Evolutionary conservation across 2,113 vertebrate species (phyloP).

Genomic region (Holacanthus passer): DNA sequence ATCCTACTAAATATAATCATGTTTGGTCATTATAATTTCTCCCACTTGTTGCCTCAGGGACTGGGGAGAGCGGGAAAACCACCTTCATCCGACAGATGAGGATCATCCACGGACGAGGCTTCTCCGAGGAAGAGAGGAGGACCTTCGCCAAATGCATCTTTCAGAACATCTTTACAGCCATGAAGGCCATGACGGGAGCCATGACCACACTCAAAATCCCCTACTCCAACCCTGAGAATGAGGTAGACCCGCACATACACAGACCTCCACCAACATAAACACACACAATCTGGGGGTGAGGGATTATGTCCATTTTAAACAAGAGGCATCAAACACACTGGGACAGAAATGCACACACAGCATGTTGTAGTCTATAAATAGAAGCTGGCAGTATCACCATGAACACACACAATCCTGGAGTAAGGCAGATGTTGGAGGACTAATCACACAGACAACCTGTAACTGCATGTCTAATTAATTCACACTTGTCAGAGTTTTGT

Average conservation of each 20-base stretch:
- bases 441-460: background rate
- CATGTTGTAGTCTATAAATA: conserved; percentile 1
- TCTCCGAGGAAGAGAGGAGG: conserved; percentile 88
- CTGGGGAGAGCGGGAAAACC: conserved; percentile 93
- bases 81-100: conserved; percentile 95
- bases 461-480: background rate
- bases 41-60: conserved; percentile 78
- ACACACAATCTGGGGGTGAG: background rate
- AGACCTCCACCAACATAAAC: background rate
- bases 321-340: background rate
- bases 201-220: conserved; percentile 87
- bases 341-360: background rate
- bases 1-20: background rate
- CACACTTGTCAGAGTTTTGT: background rate
- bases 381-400: background rate
- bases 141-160: conserved; percentile 87
- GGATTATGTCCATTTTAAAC: conserved; percentile 2
- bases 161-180: conserved; percentile 89
- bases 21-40: background rate
- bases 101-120: conserved; percentile 92
- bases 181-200: conserved; percentile 86
- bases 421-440: background rate
- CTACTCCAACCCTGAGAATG: conserved; percentile 84
- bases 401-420: background rate
- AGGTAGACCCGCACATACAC: conserved; percentile 74